Evolutionary conservation across 2,888 invertebrate species (phyloP).

Genomic region (Melieria crassipennis): DNA sequence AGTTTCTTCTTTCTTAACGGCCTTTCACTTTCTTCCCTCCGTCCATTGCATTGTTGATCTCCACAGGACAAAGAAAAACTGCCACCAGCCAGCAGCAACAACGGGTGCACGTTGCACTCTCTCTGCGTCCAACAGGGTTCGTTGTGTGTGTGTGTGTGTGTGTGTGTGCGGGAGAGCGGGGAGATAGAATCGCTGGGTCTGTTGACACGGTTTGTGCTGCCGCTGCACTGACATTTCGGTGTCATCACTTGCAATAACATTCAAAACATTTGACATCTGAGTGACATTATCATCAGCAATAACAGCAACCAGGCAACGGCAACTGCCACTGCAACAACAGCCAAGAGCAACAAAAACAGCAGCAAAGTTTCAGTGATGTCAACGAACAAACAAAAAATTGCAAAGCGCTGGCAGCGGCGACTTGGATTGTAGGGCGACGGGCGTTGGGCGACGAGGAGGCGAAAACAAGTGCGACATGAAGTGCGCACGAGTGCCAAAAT

Average conservation of each 20-base stretch:
- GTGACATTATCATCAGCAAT: constrained; percentile 32
- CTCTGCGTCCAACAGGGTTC: too few species aligned
- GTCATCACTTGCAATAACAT: constrained; percentile 33
- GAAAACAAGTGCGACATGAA: constrained; percentile 3
- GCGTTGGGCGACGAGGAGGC: too few species aligned
- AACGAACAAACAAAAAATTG: background rate
- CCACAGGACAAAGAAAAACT: too few species aligned
- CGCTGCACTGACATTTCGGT: constrained; percentile 12
- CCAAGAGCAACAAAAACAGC: constrained; percentile 5
- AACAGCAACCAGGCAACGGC: constrained; percentile 17
- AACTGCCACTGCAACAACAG: constrained; percentile 5
- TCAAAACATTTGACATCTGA: constrained; percentile 35
- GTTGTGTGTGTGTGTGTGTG: too few species aligned
- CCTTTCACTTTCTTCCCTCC: too few species aligned
- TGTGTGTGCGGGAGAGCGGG: too few species aligned
- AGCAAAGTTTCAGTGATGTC: background rate
- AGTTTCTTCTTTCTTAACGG: too few species aligned
- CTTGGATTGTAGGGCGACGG: background rate
- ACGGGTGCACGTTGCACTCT: too few species aligned
- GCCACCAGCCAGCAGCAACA: too few species aligned
- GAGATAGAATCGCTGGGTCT: background rate
- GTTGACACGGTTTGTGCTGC: background rate
- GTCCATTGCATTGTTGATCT: too few species aligned
- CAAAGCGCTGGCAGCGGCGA: background rate
- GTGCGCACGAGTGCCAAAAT: constrained; percentile 17